Conservation (phyloP, 1,140 invertebrate genomes). For the Papilio xuthus region DNA sequence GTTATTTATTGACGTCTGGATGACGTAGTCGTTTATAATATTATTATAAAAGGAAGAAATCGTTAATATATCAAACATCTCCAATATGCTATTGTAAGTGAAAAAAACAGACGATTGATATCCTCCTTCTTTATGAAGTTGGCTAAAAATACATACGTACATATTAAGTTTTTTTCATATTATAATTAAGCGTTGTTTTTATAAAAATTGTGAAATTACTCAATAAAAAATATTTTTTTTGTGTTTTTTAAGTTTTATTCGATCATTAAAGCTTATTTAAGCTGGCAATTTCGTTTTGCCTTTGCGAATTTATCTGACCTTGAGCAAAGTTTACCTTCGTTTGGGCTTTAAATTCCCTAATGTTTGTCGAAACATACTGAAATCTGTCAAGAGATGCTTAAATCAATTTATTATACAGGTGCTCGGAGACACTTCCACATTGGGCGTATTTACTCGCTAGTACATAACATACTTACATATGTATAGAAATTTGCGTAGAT, state of each 20-base stretch:
- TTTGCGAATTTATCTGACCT: constrained; percentile 44
- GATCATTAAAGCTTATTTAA: not conserved
- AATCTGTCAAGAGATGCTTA: constrained; percentile 77
- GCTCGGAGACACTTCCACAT: constrained; percentile 65
- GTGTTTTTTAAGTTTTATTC: not conserved
- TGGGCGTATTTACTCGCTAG: constrained; percentile 67
- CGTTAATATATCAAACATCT: not conserved
- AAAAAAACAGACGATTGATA: too few relatives aligned
- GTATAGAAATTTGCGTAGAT: constrained; percentile 74
- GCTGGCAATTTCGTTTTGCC: not conserved
- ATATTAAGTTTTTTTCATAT: not conserved
- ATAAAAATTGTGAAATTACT: not conserved
- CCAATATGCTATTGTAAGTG: not conserved
- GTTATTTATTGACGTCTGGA: constrained; percentile 15
- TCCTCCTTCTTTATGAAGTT: too few relatives aligned
- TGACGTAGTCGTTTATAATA: not conserved
- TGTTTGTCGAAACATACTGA: constrained; percentile 79
- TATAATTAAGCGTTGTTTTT: not conserved
- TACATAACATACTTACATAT: constrained; percentile 44
- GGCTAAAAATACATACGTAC: not conserved
- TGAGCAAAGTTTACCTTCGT: constrained; percentile 70
- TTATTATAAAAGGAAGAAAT: not conserved
- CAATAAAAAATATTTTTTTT: too few relatives aligned
- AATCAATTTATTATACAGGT: constrained; percentile 79
- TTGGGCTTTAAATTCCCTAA: constrained; percentile 73